phyloP scores from a whole-genome alignment of 2,888 invertebrate species.

The Auanema freiburgensis region DNA sequence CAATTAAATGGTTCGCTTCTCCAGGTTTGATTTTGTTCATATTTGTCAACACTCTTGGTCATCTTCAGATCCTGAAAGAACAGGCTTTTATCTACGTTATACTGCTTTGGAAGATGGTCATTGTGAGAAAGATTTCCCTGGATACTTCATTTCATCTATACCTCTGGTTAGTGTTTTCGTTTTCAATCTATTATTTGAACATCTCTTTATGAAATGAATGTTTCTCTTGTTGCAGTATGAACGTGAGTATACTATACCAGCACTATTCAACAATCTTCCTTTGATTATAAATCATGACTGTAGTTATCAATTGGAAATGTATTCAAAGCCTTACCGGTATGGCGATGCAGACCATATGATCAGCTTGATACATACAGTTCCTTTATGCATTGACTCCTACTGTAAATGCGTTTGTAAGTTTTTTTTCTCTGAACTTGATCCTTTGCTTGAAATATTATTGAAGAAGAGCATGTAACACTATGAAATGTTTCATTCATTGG shows the following conservation, averaged over 20 bases:
- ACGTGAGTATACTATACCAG: conserved; percentile 38
- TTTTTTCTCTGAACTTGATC: too few relatives aligned
- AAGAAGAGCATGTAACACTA: too few relatives aligned
- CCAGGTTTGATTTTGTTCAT: conserved; percentile 21
- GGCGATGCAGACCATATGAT: conserved; percentile 34
- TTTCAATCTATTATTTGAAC: not conserved
- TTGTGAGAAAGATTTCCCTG: conserved; percentile 46
- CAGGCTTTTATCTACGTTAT: conserved; percentile 45
- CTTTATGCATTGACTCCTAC: conserved; percentile 46
- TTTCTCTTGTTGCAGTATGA: conserved; percentile 27
- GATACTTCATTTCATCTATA: conserved; percentile 46
- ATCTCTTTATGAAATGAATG: conserved; percentile 4
- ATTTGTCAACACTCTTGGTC: not conserved
- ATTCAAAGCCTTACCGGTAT: conserved; percentile 50
- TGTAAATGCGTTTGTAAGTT: conserved; percentile 39
- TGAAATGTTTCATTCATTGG: too few relatives aligned
- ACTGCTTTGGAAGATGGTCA: conserved; percentile 28
- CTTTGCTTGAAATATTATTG: too few relatives aligned
- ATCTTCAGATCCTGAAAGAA: conserved; percentile 36
- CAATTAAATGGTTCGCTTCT: conserved; percentile 39
- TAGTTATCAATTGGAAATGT: conserved; percentile 40
- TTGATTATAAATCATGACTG: conserved; percentile 39
- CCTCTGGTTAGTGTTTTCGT: conserved; percentile 27
- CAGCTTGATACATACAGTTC: conserved; percentile 36
- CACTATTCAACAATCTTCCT: conserved; percentile 28